These are phyloP conservation scores for Archaeoteleia sp. DNA, from an alignment of 2,888 invertebrate genomes.

Conservation along the genomic window DNA sequence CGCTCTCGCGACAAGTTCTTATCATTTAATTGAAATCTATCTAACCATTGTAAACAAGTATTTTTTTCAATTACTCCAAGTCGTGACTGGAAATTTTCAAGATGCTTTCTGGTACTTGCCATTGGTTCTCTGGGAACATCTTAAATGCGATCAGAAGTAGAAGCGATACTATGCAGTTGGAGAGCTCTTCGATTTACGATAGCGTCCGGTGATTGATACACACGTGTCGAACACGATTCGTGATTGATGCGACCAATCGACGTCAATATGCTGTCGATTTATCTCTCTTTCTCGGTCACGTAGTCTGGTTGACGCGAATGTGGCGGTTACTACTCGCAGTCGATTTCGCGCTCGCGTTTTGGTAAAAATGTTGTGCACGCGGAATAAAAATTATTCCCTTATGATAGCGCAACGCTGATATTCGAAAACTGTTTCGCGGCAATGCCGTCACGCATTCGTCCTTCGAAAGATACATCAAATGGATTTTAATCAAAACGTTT, in stretches of 20 bases:
- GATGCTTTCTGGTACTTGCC: constrained; percentile 19
- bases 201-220: constrained; percentile 70
- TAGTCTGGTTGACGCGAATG: constrained; percentile 41
- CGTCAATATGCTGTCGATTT: constrained; percentile 70
- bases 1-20: constrained; percentile 13
- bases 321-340: constrained; percentile 14
- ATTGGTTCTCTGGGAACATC: constrained; percentile 18
- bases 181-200: constrained; percentile 57
- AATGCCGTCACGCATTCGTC: constrained; percentile 2
- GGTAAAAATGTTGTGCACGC: constrained; percentile 17
- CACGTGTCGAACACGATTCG: constrained; percentile 64
- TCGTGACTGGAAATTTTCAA: constrained; percentile 12
- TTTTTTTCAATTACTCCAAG: constrained; percentile 27
- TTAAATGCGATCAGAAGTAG: constrained; percentile 44
- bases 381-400: constrained; percentile 35
- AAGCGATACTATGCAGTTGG: constrained; percentile 29
- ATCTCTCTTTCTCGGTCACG: constrained; percentile 60
- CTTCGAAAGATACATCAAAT: constrained; percentile 14
- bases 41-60: constrained; percentile 36
- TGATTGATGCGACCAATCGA: constrained; percentile 73
- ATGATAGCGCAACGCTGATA: constrained; percentile 9
- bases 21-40: constrained; percentile 52
- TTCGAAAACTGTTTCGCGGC: background rate
- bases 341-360: constrained; percentile 20
- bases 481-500: background rate